Percentiles rank a stretch among this genome's conserved stretches.
phyloP scores from a whole-genome alignment of 2,797 vertebrate genomes.

The Thaleichthys pacificus region DNA sequence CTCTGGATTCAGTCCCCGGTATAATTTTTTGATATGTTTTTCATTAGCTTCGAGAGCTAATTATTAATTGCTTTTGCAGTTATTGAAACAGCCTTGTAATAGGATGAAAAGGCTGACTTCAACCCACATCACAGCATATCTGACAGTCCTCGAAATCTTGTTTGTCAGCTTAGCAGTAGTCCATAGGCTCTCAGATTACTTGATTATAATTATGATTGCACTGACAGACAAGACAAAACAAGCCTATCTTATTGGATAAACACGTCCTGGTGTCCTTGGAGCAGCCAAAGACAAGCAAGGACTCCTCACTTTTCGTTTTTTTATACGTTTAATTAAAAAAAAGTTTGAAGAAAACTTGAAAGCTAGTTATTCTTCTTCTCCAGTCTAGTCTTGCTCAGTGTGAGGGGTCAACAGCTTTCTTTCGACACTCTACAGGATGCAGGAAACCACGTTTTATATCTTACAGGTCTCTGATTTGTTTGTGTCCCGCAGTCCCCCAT shows the following conservation, averaged over 20 bases:
- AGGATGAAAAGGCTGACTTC: conserved; percentile 22
- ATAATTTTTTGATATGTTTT: conserved; percentile 6
- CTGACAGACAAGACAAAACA: conserved; percentile 28
- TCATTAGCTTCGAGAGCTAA: conserved; percentile 33
- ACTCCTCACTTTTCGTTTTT: conserved; percentile 13
- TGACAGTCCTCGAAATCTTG: conserved; percentile 16
- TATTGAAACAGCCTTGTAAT: conserved; percentile 47
- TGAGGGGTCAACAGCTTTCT: background rate
- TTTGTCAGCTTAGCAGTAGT: conserved; percentile 38
- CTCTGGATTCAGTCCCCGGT: conserved; percentile 21
- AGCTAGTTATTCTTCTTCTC: background rate
- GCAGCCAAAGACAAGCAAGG: background rate
- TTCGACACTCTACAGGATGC: background rate
- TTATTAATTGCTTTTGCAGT: conserved; percentile 38
- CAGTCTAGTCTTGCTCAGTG: background rate
- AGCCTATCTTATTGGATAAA: conserved; percentile 18
- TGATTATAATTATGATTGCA: conserved; percentile 48
- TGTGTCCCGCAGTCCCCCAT: background rate
- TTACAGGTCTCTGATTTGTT: background rate
- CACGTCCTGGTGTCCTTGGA: background rate
- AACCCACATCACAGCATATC: conserved; percentile 5
- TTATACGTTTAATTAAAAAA: background rate
- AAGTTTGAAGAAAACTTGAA: conserved; percentile 3
- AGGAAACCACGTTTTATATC: background rate
- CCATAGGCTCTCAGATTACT: conserved; percentile 43